Evolutionary conservation across 1,140 invertebrate species (phyloP).

Genomic region (Drosophila orena): DNA sequence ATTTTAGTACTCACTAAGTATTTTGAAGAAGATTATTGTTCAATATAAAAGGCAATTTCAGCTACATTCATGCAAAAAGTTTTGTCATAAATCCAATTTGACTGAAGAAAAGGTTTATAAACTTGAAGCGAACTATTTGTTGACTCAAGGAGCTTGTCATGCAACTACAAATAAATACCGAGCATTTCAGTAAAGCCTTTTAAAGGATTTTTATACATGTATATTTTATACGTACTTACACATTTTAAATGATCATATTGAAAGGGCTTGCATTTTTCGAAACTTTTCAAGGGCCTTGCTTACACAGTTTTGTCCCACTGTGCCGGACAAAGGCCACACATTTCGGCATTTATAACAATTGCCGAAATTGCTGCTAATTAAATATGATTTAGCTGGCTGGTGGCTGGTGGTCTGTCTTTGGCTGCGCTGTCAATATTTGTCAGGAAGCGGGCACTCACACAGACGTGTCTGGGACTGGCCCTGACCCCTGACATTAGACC

Average conservation of each 20-base stretch:
- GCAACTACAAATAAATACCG: neutral
- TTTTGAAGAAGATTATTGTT: too few relatives aligned
- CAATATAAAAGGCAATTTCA: too few relatives aligned
- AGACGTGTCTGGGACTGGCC: conserved; percentile 36
- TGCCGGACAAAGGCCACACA: neutral
- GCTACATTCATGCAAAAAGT: neutral
- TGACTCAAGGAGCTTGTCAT: neutral
- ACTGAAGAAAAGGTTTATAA: neutral
- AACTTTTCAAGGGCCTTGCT: too few relatives aligned
- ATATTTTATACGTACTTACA: too few relatives aligned
- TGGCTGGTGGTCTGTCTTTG: conserved; percentile 33
- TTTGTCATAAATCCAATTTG: neutral
- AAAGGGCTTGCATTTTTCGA: neutral
- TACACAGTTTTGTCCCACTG: too few relatives aligned
- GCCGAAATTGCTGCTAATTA: conserved; percentile 66
- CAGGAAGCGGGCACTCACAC: conserved; percentile 35
- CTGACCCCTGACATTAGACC: conserved; percentile 76
- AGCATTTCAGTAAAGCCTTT: neutral
- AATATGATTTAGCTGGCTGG: conserved; percentile 58
- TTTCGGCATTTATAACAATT: conserved; percentile 46
- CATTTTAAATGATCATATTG: too few relatives aligned
- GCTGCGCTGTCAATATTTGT: conserved; percentile 60
- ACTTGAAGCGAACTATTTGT: neutral
- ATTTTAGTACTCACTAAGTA: too few relatives aligned
- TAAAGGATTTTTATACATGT: too few relatives aligned